Percentiles rank a stretch among this genome's conserved stretches.
phyloP scores from a whole-genome alignment of 2,888 invertebrate species.

The Drosophila maculinotata region DNA sequence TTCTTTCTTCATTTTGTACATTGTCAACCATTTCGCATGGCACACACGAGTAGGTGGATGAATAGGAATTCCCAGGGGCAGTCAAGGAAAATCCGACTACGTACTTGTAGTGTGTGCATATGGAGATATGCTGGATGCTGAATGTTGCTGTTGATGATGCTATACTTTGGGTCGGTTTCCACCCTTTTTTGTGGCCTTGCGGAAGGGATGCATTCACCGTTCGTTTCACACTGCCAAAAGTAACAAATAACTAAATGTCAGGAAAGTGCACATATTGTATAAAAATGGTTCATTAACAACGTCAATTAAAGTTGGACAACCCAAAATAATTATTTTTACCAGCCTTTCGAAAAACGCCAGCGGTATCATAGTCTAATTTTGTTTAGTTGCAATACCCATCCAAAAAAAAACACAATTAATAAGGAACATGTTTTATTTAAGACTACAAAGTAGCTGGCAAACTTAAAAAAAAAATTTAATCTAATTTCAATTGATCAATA shows the following conservation, averaged over 20 bases:
- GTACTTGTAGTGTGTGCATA: slow-evolving; percentile 43
- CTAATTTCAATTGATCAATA: too few species aligned
- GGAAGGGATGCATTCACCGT: slow-evolving; percentile 40
- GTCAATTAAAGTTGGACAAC: slow-evolving; percentile 54
- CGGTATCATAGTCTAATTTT: too few species aligned
- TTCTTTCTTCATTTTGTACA: slow-evolving; percentile 7
- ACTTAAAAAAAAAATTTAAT: too few species aligned
- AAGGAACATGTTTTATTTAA: too few species aligned
- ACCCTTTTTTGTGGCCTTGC: slow-evolving; percentile 46
- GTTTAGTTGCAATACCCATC: too few species aligned
- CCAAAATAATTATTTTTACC: slow-evolving; percentile 12
- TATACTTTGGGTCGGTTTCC: slow-evolving; percentile 58
- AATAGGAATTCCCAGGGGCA: slow-evolving; percentile 52
- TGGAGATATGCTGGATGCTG: slow-evolving; percentile 38
- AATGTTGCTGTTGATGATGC: slow-evolving; percentile 21
- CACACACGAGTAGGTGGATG: slow-evolving; percentile 45
- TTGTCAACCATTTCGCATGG: slow-evolving; percentile 45
- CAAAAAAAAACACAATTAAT: too few species aligned
- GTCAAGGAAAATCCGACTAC: slow-evolving; percentile 50
- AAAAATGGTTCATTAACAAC: slow-evolving; percentile 66
- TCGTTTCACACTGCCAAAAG: slow-evolving; percentile 23
- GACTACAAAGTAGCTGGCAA: too few species aligned
- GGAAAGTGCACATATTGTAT: slow-evolving; percentile 75
- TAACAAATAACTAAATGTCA: slow-evolving; percentile 53
- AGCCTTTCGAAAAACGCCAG: not conserved